Evolutionary conservation across 2,888 invertebrate species (phyloP).

Genomic region (Chelonus formosanus): DNA sequence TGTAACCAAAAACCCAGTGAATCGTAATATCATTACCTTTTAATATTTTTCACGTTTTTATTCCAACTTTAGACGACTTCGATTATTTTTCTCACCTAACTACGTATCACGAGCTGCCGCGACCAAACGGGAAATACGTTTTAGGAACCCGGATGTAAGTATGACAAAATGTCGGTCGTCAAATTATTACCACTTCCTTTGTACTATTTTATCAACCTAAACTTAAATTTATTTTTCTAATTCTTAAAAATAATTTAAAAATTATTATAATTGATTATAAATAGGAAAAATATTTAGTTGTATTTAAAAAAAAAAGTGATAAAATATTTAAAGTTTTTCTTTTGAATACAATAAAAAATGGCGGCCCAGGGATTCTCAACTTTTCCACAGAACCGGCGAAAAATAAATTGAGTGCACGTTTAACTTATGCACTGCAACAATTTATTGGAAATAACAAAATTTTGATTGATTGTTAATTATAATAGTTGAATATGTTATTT

Average conservation of each 20-base stretch:
- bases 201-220: too few relatives aligned
- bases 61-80: conserved; percentile 38
- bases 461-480: not conserved
- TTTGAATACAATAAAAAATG: too few relatives aligned
- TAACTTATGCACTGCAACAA: conserved; percentile 14
- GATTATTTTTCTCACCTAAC: conserved; percentile 53
- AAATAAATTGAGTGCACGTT: conserved; percentile 1
- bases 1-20: conserved; percentile 52
- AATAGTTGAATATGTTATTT: conserved; percentile 25
- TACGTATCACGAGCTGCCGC: conserved; percentile 50
- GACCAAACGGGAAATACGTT: conserved; percentile 49
- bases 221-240: too few relatives aligned
- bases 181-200: not conserved
- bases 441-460: conserved; percentile 14
- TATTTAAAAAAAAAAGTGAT: too few relatives aligned
- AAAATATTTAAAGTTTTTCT: too few relatives aligned
- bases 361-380: conserved; percentile 11
- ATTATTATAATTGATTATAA: too few relatives aligned
- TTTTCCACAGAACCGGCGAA: too few relatives aligned
- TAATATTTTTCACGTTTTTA: conserved; percentile 41
- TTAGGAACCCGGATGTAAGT: conserved; percentile 7
- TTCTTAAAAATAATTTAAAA: too few relatives aligned
- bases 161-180: not conserved
- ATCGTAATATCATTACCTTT: conserved; percentile 46
- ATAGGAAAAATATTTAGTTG: too few relatives aligned